phyloP scores from a whole-genome alignment of 2,113 vertebrate species.

The Paradoxurus hermaphroditus region DNA sequence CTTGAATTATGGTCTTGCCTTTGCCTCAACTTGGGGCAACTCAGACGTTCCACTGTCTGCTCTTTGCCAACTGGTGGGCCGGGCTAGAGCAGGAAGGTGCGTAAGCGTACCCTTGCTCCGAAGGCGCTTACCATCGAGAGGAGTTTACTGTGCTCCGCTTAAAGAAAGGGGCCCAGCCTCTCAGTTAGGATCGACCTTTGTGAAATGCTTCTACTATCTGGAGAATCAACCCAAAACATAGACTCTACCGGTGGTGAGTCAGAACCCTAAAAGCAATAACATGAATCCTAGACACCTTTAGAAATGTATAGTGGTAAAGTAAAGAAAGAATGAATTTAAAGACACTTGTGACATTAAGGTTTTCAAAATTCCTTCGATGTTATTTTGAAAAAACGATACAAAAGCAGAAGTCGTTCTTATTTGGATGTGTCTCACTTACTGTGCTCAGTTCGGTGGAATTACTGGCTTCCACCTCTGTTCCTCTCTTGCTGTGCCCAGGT shows the following conservation, averaged over 20 bases:
- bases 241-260: not conserved
- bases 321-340: not conserved
- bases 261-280: not conserved
- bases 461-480: not conserved
- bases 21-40: not conserved
- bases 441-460: not conserved
- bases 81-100: not conserved
- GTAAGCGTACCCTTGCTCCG: not conserved
- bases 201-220: not conserved
- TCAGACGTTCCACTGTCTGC: not conserved
- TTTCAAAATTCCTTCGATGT: not conserved
- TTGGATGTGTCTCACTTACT: not conserved
- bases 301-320: not conserved
- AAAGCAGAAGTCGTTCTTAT: not conserved
- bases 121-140: not conserved
- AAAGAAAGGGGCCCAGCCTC: not conserved
- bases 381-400: not conserved
- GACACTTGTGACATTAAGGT: not conserved
- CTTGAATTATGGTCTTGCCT: not conserved
- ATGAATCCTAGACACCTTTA: not conserved
- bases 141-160: not conserved
- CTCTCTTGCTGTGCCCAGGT: not conserved
- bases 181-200: not conserved
- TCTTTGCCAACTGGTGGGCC: not conserved
- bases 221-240: not conserved